Base-by-base conservation (phyloP, 2,888 invertebrate genomes). In the Torymus auratus region DNA sequence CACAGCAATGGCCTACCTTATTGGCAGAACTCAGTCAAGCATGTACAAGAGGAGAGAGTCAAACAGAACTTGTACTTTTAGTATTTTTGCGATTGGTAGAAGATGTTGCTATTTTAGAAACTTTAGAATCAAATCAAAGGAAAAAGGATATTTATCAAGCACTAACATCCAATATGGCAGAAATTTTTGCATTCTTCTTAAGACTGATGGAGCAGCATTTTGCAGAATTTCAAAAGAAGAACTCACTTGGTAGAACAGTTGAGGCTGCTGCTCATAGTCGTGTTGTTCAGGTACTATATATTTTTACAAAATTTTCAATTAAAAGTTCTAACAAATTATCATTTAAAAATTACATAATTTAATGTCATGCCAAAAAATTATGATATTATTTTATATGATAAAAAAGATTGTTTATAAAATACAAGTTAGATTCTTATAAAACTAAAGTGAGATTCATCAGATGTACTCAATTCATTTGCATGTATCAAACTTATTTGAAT, bases 1-100 rank as follows among this genome's bases (percentile, higher is more conserved):
- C 99, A 0, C 98, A 98, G 89, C 96, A 98, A 84, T 99, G 98
- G 98, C 96, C 97, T 0, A 94, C 96, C 0, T 91, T 99, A 53
- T 91, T 98, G 52, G 92, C 94, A 0, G 98, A 98, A 89, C 92
- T 98, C 1, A 96, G 96, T 80, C 94, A 95, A 86, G 95, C 97
- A 0, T 96, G 97, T 89, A 93, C 94, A 13, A 93, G 94, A 85
- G 98, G 98, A 13, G 96, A 97, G 88, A 94, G 94, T 70, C 98
- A 97, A 89, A 97, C 97, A 13, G 97, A 98, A 91, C 93, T 98
- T 75, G 98, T 98, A 4, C 92, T 98, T 74, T 93, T 97, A 85
- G 95, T 98, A 13, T 96, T 98, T 88, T 92, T 98, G 78, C 93
- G 98, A 73, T 93, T 99, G 15, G 97, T 97, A 4, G 98, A 99